Base-by-base conservation (phyloP, 1,140 invertebrate genomes). In the Riptortus pedestris region DNA sequence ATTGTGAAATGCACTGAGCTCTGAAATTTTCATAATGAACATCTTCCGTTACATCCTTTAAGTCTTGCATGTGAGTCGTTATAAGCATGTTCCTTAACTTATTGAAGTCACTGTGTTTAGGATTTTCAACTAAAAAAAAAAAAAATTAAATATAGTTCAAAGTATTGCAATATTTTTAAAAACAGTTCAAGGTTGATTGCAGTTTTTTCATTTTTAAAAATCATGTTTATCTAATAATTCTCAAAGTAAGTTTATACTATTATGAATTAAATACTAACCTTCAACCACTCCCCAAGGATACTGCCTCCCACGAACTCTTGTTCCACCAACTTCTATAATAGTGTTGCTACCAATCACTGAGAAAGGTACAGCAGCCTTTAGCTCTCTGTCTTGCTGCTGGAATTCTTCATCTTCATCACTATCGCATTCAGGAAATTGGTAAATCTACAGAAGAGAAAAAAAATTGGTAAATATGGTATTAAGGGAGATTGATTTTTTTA, bases 201-300 rank as follows among this genome's bases (percentile, higher is more conserved):
- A 12, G 18, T n/a, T n/a, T n/a, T n/a, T n/a, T n/a, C n/a, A n/a
- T n/a, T n/a, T n/a, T n/a, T n/a, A n/a, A n/a, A n/a, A n/a, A n/a
- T n/a, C n/a, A n/a, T n/a, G n/a, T n/a, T n/a, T n/a, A n/a, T n/a
- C n/a, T n/a, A n/a, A n/a, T n/a, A n/a, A n/a, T n/a, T n/a, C n/a
- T n/a, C n/a, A n/a, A n/a, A n/a, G n/a, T n/a, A n/a, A n/a, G n/a
- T n/a, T n/a, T n/a, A n/a, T n/a, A n/a, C n/a, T n/a, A n/a, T n/a
- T n/a, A n/a, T n/a, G n/a, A n/a, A n/a, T n/a, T n/a, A n/a, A n/a
- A n/a, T n/a, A n/a, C n/a, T 61, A 76, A 88, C 87, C 86, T 81
- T 98, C 95, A 2, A 98, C 95, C 43, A 96, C 87, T 18, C 96
- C 96, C 96, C 96, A 99, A 0, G 95, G 94, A 78, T 98, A 98